A percentile compares a stretch with the other conserved stretches of the same genome.
Evolutionary conservation across 2,888 invertebrate species (phyloP).

Genomic region (Apomyelois bistriatella): DNA sequence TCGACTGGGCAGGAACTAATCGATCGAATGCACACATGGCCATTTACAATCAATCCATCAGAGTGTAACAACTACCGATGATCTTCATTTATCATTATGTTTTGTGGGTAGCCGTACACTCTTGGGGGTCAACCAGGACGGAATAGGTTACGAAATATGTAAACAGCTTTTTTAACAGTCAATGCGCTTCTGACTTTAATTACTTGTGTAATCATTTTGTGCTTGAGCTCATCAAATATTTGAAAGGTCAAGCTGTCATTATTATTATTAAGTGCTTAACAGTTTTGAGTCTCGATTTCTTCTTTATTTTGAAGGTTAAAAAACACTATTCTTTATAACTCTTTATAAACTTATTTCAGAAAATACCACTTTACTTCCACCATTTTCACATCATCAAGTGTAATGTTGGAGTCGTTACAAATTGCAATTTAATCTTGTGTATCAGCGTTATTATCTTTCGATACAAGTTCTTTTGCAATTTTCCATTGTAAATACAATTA

Average conservation of each 20-base stretch:
- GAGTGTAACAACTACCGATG: slow-evolving; percentile 75
- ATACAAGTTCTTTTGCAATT: slow-evolving; percentile 11
- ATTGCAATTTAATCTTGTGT: slow-evolving; percentile 7
- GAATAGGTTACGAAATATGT: slow-evolving; percentile 59
- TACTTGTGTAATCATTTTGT: slow-evolving; percentile 14
- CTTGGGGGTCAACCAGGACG: slow-evolving; percentile 56
- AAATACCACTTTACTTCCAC: neutral
- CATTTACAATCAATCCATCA: slow-evolving; percentile 78
- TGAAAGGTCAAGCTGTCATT: slow-evolving; percentile 10
- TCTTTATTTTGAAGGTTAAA: neutral
- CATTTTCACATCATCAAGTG: slow-evolving; percentile 10
- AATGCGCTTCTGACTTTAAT: slow-evolving; percentile 23
- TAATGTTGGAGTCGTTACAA: slow-evolving; percentile 4
- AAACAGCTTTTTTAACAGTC: slow-evolving; percentile 48
- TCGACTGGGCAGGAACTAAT: slow-evolving; percentile 66
- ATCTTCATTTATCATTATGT: slow-evolving; percentile 77
- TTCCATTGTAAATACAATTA: slow-evolving; percentile 13
- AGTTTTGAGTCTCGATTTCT: neutral
- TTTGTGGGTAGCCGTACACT: slow-evolving; percentile 65
- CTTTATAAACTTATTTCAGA: neutral
- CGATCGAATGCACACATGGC: slow-evolving; percentile 69
- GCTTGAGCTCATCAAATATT: slow-evolving; percentile 10
- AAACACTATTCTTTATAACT: neutral
- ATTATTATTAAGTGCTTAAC: neutral
- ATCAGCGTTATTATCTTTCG: slow-evolving; percentile 5